Conservation (phyloP, 2,888 invertebrate species). For the Aquatica leii region DNA sequence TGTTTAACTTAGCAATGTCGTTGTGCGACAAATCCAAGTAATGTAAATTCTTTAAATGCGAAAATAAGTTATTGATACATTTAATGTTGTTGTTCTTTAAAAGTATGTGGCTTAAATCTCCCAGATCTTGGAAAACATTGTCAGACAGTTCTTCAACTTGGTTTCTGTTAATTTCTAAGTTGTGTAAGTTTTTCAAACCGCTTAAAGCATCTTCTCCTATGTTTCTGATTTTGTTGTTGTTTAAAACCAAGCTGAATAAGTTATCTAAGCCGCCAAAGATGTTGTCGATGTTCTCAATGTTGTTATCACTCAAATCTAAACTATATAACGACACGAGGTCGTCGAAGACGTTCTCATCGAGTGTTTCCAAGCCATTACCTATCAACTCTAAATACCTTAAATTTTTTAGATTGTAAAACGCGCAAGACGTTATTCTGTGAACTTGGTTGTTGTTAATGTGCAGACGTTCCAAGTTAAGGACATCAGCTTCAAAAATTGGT, state of each 20-base stretch:
- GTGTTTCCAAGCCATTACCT: neutral
- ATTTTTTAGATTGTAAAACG: slow-evolving; percentile 7
- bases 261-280: neutral
- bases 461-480: neutral
- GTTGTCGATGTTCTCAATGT: neutral
- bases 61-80: neutral
- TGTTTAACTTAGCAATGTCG: neutral
- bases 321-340: slow-evolving; percentile 3
- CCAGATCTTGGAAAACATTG: neutral
- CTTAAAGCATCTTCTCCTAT: neutral
- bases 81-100: neutral
- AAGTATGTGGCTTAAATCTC: slow-evolving; percentile 2
- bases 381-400: neutral
- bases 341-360: slow-evolving; percentile 3
- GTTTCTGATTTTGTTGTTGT: neutral
- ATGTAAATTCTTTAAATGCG: neutral
- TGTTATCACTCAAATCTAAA: neutral
- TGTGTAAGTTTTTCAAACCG: neutral
- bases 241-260: neutral
- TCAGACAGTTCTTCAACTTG: neutral
- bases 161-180: neutral
- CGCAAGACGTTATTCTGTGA: neutral
- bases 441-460: neutral
- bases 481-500: neutral
- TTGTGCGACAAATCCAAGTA: slow-evolving; percentile 4